Conservation (phyloP, 2,797 vertebrate species). For the Anisognathus igniventris region DNA sequence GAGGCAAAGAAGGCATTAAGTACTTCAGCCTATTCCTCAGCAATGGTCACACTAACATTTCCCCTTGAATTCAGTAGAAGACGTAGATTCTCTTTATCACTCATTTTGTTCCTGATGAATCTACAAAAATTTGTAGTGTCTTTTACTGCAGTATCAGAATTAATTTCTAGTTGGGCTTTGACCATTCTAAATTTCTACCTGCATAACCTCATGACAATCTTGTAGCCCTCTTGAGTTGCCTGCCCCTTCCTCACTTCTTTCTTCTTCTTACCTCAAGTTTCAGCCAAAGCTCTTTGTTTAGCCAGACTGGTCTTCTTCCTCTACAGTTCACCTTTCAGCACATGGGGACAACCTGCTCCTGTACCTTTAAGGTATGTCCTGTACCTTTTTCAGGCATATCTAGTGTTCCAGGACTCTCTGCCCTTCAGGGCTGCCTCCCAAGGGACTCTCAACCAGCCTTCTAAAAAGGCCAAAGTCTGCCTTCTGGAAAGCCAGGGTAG, state of each 20-base stretch:
- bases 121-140: background rate
- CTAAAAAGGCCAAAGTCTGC: background rate
- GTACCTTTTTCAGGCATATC: background rate
- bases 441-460: background rate
- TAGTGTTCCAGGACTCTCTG: accelerated
- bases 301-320: background rate
- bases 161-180: background rate
- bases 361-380: background rate
- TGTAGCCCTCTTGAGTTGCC: background rate
- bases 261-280: background rate
- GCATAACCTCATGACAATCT: background rate
- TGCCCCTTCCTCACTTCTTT: background rate
- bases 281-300: background rate
- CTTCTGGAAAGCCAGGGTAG: background rate
- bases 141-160: background rate
- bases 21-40: background rate
- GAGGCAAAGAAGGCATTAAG: background rate
- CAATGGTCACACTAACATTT: background rate
- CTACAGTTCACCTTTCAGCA: background rate
- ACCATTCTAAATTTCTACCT: background rate
- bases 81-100: background rate
- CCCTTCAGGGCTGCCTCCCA: background rate
- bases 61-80: background rate
- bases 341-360: background rate
- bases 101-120: background rate